Evolutionary conservation across 2,888 invertebrate species (phyloP), one percentile per base, ranked within the genome.

Genomic region (Nycteola revayana): DNA sequence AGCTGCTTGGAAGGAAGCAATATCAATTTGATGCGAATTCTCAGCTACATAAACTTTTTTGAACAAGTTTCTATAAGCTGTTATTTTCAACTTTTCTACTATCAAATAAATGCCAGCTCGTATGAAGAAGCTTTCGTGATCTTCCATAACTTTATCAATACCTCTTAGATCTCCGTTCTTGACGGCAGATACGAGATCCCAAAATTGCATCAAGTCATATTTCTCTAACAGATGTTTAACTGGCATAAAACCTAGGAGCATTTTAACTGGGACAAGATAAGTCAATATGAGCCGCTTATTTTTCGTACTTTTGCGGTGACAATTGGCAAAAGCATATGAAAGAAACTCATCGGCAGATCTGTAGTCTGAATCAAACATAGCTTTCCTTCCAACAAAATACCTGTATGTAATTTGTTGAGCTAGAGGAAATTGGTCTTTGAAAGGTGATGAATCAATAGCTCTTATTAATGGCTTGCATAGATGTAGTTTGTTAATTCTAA

Each of bases 341-440:
- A 99, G 82, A 66, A 94, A 96, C 68, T 96, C 95, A 74, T 99
- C 98, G 10, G 99, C 99, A 78, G 93, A 91, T 75, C 94, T 94
- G 69, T 98, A 98, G 72, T 99, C 97, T 34, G 97, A 97, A 79
- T 99, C 99, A 75, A 99, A 99, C 97, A 99, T 98, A 1, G 98
- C 96, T 75, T 99, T 98, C 17, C 98, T 91, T 0, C 99, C 99
- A 9, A 98, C 96, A 83, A 97, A 99, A 79, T 98, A 98, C 68
- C 95, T 95, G 80, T 98, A 99, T 0, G 99, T 99, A 33, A 99
- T 96, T 70, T 96, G 95, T 71, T 99, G 98, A 6, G 97, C 94
- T 39, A 98, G 80, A 1, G 96, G 94, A 76, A 98, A 99, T 41
- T 93, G 92, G 35, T 98, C 96, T 76, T 96, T 97, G 47, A 96